phyloP scores from a whole-genome alignment of 2,888 invertebrate species.

The Drosophila monieri region DNA sequence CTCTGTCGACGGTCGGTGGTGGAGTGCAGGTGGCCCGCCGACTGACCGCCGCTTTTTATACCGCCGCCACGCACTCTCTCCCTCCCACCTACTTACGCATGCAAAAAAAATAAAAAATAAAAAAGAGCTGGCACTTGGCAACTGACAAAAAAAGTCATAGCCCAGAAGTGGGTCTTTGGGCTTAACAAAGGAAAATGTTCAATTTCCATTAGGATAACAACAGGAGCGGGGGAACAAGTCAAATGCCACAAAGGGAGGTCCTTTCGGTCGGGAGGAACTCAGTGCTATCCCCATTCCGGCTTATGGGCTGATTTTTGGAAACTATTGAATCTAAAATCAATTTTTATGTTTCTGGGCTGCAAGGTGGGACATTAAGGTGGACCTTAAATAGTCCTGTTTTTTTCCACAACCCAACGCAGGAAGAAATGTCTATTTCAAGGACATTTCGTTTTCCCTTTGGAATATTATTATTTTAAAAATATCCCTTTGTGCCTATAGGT shows the following conservation, averaged over 20 bases:
- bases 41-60: slow-evolving; percentile 58
- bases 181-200: slow-evolving; percentile 3
- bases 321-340: neutral
- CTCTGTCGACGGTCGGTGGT: slow-evolving; percentile 1
- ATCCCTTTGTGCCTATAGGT: too few species aligned
- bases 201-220: slow-evolving; percentile 1
- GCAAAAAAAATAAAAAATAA: neutral
- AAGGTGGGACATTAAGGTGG: neutral
- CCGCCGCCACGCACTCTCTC: neutral
- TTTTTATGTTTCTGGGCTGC: neutral
- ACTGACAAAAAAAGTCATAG: neutral
- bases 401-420: neutral
- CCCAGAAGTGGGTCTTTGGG: neutral
- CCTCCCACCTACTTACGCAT: neutral
- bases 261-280: neutral
- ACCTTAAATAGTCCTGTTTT: too few species aligned
- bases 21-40: slow-evolving; percentile 58
- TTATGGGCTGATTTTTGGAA: neutral
- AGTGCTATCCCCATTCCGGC: neutral
- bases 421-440: neutral
- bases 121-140: neutral
- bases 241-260: neutral
- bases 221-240: neutral
- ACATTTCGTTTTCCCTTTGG: neutral
- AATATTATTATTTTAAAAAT: too few species aligned